Percentiles rank a stretch among this genome's conserved stretches.
Conservation (phyloP, 1,140 invertebrate species). For the Drosophila subpulchrella region DNA sequence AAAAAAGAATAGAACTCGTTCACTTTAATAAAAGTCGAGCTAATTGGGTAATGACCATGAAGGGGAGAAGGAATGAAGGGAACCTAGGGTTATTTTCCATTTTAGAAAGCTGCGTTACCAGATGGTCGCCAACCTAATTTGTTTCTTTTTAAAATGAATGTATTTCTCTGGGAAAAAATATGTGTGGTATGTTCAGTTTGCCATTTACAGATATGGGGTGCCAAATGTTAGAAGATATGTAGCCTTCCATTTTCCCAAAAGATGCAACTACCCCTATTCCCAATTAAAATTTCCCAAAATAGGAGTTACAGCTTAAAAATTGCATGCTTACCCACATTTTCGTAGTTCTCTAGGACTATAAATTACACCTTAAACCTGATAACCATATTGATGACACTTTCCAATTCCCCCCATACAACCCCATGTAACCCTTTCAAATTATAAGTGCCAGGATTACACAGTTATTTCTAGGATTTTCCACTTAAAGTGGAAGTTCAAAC, state of each 20-base stretch:
- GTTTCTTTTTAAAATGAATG: conserved; percentile 12
- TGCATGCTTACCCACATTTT: neutral
- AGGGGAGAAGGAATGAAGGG: neutral
- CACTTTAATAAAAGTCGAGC: conserved; percentile 25
- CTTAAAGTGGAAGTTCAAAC: conserved; percentile 26
- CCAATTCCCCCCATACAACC: neutral
- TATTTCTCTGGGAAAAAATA: neutral
- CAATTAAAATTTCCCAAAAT: neutral
- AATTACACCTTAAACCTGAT: neutral
- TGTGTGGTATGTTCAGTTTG: no score
- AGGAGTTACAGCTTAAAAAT: neutral
- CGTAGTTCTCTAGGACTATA: neutral
- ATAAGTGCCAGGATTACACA: neutral
- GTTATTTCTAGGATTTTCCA: conserved; percentile 29
- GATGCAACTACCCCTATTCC: no score
- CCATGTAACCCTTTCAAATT: neutral
- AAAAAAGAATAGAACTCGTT: conserved; percentile 24
- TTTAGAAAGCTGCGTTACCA: conserved; percentile 12
- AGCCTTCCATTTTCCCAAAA: no score
- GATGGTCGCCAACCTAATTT: conserved; percentile 3
- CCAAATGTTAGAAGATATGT: no score
- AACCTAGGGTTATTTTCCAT: neutral
- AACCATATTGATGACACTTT: conserved; percentile 26
- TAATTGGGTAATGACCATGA: conserved; percentile 41
- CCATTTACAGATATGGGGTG: neutral